These are phyloP conservation scores for Octodonta nipae DNA, from an alignment of 2,888 invertebrate species.

Conservation along the genomic window DNA sequence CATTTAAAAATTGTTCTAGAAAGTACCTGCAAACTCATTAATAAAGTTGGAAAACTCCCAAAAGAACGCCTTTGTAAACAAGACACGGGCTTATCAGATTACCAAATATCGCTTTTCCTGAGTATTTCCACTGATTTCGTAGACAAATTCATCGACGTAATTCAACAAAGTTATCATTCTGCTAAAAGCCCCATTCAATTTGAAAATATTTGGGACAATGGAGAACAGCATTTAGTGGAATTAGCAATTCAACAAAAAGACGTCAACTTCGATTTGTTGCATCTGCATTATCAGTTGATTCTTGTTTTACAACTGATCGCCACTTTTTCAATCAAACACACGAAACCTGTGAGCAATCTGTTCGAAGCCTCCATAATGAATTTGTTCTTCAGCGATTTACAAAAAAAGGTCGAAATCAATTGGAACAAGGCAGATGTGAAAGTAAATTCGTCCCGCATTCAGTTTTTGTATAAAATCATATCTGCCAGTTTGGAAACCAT, in stretches of 20 bases:
- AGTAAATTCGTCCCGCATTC: slow-evolving; percentile 51
- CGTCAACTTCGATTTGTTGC: slow-evolving; percentile 62
- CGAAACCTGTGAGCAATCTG: slow-evolving; percentile 57
- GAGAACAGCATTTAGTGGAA: slow-evolving; percentile 53
- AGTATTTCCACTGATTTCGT: slow-evolving; percentile 39
- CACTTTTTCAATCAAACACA: slow-evolving; percentile 58
- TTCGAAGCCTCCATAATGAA: slow-evolving; percentile 60
- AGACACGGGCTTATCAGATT: slow-evolving; percentile 58
- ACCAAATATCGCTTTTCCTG: slow-evolving; percentile 42
- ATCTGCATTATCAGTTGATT: slow-evolving; percentile 68
- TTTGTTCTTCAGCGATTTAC: slow-evolving; percentile 41
- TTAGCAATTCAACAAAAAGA: slow-evolving; percentile 51
- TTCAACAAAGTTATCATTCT: slow-evolving; percentile 27
- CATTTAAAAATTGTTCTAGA: slow-evolving; percentile 73
- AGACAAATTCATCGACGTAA: slow-evolving; percentile 35
- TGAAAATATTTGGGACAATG: slow-evolving; percentile 57
- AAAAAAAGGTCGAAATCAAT: slow-evolving; percentile 32
- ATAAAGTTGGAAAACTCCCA: slow-evolving; percentile 71
- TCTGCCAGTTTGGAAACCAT: slow-evolving; percentile 62
- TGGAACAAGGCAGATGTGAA: slow-evolving; percentile 50
- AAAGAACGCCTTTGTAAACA: slow-evolving; percentile 72
- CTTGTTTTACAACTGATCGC: slow-evolving; percentile 66
- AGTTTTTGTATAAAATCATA: slow-evolving; percentile 62
- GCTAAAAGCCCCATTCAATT: slow-evolving; percentile 36
- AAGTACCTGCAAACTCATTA: slow-evolving; percentile 58